These are phyloP conservation scores for Tetragnatha montana DNA, from an alignment of 2,888 invertebrate species.

Conservation along the genomic window DNA sequence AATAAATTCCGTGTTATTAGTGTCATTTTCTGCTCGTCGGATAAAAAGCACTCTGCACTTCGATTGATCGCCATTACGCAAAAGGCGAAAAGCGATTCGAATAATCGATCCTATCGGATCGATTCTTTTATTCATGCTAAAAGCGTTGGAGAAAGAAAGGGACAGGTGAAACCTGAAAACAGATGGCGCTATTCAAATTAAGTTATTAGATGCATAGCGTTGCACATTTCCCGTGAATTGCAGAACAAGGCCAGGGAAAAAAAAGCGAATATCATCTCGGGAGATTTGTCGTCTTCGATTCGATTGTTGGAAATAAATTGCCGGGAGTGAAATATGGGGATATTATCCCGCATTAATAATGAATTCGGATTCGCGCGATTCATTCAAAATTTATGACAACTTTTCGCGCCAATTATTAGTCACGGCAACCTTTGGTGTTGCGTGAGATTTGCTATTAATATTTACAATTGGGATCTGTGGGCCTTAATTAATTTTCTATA, in stretches of 20 bases:
- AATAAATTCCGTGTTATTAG: constrained; percentile 52
- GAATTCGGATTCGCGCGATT: too few relatives aligned
- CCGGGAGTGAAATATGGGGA: background rate
- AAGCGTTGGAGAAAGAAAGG: constrained; percentile 17
- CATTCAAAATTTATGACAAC: too few relatives aligned
- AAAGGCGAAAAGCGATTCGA: constrained; percentile 46
- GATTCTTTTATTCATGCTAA: constrained; percentile 58
- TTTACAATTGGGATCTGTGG: too few relatives aligned
- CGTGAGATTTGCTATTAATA: too few relatives aligned
- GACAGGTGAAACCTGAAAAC: constrained; percentile 51
- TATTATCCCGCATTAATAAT: too few relatives aligned
- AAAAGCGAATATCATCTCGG: constrained; percentile 1
- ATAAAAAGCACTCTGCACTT: constrained; percentile 35
- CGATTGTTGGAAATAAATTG: background rate
- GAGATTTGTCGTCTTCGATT: background rate
- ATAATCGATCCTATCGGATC: constrained; percentile 60
- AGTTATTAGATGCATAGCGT: constrained; percentile 57
- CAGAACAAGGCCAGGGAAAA: constrained; percentile 10
- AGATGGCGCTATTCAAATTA: constrained; percentile 68
- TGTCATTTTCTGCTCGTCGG: constrained; percentile 17
- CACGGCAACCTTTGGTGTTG: too few relatives aligned
- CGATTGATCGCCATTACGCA: constrained; percentile 61
- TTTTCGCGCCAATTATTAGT: too few relatives aligned
- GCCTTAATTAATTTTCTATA: too few relatives aligned
- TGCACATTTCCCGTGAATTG: constrained; percentile 35